These are phyloP conservation scores for Elysia crispata DNA, from an alignment of 2,888 invertebrate species.

Conservation along the genomic window DNA sequence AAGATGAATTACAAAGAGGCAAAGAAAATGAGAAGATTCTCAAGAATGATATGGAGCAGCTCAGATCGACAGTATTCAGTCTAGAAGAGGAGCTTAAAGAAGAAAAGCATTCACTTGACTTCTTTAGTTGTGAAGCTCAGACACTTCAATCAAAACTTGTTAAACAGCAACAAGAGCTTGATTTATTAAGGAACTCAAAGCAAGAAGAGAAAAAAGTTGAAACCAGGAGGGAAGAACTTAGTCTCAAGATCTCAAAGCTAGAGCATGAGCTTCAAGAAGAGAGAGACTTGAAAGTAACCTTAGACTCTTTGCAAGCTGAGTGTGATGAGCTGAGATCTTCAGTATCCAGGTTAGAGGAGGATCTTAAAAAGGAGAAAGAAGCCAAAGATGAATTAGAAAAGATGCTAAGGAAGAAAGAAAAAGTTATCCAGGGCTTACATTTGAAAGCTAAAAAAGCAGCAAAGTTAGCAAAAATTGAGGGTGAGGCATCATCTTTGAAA, in stretches of 20 bases:
- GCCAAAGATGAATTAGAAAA: slow-evolving; percentile 38
- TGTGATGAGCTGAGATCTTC: background rate
- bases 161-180: too few relatives aligned
- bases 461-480: slow-evolving; percentile 31
- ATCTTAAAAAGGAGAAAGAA: slow-evolving; percentile 20
- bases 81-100: too few relatives aligned
- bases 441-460: slow-evolving; percentile 48
- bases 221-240: background rate
- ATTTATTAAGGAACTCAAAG: too few relatives aligned
- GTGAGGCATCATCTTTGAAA: slow-evolving; percentile 16
- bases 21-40: too few relatives aligned
- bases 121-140: too few relatives aligned
- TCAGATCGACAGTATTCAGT: too few relatives aligned
- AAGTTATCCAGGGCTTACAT: slow-evolving; percentile 51
- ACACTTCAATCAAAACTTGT: too few relatives aligned
- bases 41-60: too few relatives aligned
- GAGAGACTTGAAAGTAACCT: too few relatives aligned
- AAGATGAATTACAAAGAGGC: too few relatives aligned
- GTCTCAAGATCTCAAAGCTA: slow-evolving; percentile 13
- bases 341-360: background rate
- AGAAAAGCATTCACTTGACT: too few relatives aligned
- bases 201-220: background rate
- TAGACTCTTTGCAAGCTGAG: too few relatives aligned
- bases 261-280: background rate
- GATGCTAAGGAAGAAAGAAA: slow-evolving; percentile 51